Conservation (phyloP, 1,140 invertebrate genomes). For the Phortica variegata region DNA sequence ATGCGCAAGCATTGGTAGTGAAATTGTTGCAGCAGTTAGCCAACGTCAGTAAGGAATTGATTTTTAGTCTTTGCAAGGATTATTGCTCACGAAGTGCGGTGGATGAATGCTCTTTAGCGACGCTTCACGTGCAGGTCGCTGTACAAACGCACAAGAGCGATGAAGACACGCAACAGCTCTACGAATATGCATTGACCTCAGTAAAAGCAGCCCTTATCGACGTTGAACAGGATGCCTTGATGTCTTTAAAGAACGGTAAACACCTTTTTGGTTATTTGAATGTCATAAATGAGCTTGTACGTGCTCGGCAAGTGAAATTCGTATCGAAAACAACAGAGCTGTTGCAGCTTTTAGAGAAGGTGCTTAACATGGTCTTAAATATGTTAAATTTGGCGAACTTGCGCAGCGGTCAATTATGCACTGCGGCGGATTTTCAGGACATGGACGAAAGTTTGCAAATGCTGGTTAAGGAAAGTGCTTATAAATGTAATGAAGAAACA, state of each 20-base stretch:
- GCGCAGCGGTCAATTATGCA: background rate
- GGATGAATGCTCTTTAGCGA: conserved; percentile 34
- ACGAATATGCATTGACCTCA: background rate
- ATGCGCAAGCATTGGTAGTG: conserved; percentile 43
- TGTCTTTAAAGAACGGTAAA: conserved; percentile 11
- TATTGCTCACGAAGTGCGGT: conserved; percentile 28
- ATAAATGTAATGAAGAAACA: conserved; percentile 20
- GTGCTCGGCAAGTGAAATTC: background rate
- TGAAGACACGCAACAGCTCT: background rate
- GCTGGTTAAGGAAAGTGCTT: conserved; percentile 56
- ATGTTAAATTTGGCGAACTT: conserved; percentile 38
- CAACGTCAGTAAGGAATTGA: conserved; percentile 8
- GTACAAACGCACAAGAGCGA: conserved; percentile 6
- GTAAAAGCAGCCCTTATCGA: background rate
- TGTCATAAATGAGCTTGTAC: conserved; percentile 28
- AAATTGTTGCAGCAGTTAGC: conserved; percentile 30
- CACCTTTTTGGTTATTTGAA: conserved; percentile 43
- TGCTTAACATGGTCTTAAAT: conserved; percentile 26
- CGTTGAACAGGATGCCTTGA: conserved; percentile 15
- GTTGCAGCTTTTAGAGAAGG: conserved; percentile 25
- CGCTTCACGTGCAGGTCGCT: conserved; percentile 30
- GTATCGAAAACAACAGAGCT: conserved; percentile 7
- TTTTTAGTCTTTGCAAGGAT: conserved; percentile 16
- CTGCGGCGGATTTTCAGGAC: conserved; percentile 60
- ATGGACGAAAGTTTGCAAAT: conserved; percentile 61